Evolutionary conservation across 2,797 vertebrate genomes (phyloP).

Genomic region (Odontamblyopus rebecca): DNA sequence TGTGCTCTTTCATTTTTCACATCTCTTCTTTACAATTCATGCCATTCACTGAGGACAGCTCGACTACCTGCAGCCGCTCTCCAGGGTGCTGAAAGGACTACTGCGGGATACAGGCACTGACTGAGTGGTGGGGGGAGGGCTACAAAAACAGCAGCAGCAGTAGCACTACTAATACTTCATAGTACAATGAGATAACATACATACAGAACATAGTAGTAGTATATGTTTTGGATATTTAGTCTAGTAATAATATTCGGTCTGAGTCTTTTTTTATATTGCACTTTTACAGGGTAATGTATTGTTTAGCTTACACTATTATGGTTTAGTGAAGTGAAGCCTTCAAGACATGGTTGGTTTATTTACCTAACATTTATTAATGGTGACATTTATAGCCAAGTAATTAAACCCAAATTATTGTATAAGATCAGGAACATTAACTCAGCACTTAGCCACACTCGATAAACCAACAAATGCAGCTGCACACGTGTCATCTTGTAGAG

Average conservation of each 20-base stretch:
- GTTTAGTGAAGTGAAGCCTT: slow-evolving; percentile 3
- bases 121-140: slow-evolving; percentile 29
- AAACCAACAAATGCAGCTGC: slow-evolving; percentile 16
- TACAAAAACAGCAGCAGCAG: slow-evolving; percentile 51
- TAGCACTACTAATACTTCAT: slow-evolving; percentile 65
- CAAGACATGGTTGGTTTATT: slow-evolving; percentile 13
- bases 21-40: slow-evolving; percentile 48
- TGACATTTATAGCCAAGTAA: not conserved
- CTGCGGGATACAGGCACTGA: slow-evolving; percentile 53
- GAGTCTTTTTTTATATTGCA: slow-evolving; percentile 41
- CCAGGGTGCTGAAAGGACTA: slow-evolving; percentile 79
- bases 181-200: slow-evolving; percentile 25
- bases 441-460: slow-evolving; percentile 1
- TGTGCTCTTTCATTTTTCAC: slow-evolving; percentile 48
- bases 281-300: slow-evolving; percentile 24
- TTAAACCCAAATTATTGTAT: not conserved
- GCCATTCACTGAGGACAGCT: slow-evolving; percentile 61
- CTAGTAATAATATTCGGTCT: slow-evolving; percentile 35
- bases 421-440: not conserved
- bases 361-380: not conserved
- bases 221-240: slow-evolving; percentile 29
- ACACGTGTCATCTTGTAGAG: slow-evolving; percentile 46
- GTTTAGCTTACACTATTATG: slow-evolving; percentile 23
- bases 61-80: slow-evolving; percentile 79
- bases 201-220: slow-evolving; percentile 35